Evolutionary conservation across 2,888 invertebrate species (phyloP).

Genomic region (Coecobrya sp.): DNA sequence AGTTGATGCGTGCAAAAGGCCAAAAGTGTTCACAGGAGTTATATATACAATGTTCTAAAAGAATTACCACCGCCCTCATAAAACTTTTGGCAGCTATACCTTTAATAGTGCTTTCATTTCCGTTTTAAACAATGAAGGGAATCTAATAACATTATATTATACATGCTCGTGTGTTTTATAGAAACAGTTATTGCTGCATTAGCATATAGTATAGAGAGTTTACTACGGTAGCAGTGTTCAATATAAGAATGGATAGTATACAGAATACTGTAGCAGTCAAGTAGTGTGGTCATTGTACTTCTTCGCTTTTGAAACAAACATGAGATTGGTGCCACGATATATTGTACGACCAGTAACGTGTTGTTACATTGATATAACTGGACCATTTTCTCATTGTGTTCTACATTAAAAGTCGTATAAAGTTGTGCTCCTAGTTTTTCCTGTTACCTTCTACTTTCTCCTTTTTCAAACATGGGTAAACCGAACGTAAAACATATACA

Average conservation of each 20-base stretch:
- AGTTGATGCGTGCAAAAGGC: neutral
- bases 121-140: neutral
- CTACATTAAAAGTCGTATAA: neutral
- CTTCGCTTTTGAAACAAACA: slow-evolving; percentile 56
- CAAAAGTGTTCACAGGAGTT: neutral
- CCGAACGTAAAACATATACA: neutral
- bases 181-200: neutral
- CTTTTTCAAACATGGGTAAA: neutral
- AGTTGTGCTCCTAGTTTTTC: neutral
- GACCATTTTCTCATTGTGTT: slow-evolving; percentile 20
- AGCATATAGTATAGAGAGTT: neutral
- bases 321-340: slow-evolving; percentile 48
- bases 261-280: neutral
- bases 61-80: neutral
- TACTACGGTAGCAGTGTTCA: neutral
- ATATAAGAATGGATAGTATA: neutral
- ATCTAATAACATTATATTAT: slow-evolving; percentile 16
- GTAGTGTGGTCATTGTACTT: neutral
- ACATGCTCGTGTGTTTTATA: neutral
- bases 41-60: neutral
- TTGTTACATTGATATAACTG: slow-evolving; percentile 19
- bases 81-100: neutral
- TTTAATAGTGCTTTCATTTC: neutral
- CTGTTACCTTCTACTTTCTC: neutral
- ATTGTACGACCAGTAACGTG: neutral